Evolutionary conservation across 1,140 invertebrate genomes (phyloP).

Genomic region (Elymnias hypermnestra): DNA sequence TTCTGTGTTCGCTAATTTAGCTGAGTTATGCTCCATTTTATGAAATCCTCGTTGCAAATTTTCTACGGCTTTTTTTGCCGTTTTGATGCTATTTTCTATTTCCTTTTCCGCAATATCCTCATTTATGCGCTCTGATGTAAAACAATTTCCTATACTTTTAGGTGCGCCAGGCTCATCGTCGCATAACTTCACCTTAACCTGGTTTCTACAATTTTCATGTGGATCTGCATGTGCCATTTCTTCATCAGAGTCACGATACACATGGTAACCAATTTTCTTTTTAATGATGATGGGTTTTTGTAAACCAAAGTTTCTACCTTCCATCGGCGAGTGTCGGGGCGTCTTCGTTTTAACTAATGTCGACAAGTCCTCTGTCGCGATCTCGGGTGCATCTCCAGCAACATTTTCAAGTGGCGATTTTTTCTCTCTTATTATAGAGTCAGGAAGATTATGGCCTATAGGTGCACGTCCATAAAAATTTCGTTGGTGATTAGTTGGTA

Average conservation of each 20-base stretch:
- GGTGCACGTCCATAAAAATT: conserved; percentile 19
- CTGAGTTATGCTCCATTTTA: conserved; percentile 35
- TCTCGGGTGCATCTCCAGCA: neutral
- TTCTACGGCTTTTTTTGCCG: conserved; percentile 61
- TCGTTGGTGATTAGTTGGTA: conserved; percentile 28
- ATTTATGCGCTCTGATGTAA: conserved; percentile 19
- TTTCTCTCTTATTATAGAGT: conserved; percentile 34
- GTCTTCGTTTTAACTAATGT: conserved; percentile 1
- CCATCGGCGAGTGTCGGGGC: neutral
- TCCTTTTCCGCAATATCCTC: conserved; percentile 37
- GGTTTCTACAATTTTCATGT: conserved; percentile 39
- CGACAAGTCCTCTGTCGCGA: conserved; percentile 11
- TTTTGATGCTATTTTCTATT: conserved; percentile 48
- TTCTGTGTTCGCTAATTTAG: conserved; percentile 21
- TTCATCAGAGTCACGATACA: conserved; percentile 50
- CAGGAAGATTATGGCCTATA: conserved; percentile 11
- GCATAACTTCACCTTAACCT: conserved; percentile 53
- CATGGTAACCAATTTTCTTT: conserved; percentile 42
- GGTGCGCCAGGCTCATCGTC: conserved; percentile 29
- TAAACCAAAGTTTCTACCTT: conserved; percentile 26
- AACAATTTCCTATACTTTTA: conserved; percentile 13
- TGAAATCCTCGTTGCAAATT: conserved; percentile 48
- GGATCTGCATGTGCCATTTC: conserved; percentile 38
- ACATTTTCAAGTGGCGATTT: conserved; percentile 32
- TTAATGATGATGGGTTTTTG: conserved; percentile 51